Base-by-base conservation (phyloP, 2,113 vertebrate genomes). In the Planiliza haematocheilus region DNA sequence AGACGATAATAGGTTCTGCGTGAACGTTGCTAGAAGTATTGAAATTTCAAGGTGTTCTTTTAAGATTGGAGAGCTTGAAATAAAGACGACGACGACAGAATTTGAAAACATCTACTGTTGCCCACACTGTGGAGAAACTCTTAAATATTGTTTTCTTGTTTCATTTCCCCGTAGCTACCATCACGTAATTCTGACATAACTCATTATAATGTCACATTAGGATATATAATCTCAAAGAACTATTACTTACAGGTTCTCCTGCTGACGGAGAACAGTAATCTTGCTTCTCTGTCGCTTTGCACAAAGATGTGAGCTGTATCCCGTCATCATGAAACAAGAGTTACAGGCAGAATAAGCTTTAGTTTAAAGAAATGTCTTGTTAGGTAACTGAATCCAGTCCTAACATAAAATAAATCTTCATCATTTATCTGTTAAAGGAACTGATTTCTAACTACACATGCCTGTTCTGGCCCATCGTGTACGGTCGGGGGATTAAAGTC, bases 351-450 rank as follows among this genome's bases (percentile, higher is more conserved):
- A n/a, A 39, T 8, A 7, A 14, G n/a, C n/a, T n/a, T n/a, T n/a
- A n/a, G 18, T 10, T 57, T 36, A 38, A 16, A 38, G 9, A 68
- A 18, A 62, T 38, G 37, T 51, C 4, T 65, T 30, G 10, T 43
- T 14, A 10, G 9, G 13, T 36, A 36, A 13, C 4, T 4, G 14
- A n/a, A 8, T 61, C n/a, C 17, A 24, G 41, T 39, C 11, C 16
- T 41, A 10, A 30, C 36, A 10, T n/a, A 34, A 43, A 46, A 50
- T n/a, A 38, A 58, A 16, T 41, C 24, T 8, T 18, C 7, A 12
- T 37, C 1, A 48, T 38, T 53, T 45, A 43, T 67, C 67, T 43
- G 16, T 55, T 13, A 24, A 59, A 60, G 16, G 69, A 52, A 51
- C 3, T 7, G 9, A 38, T 4, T 39, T 50, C 6, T 7, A 24